Evolutionary conservation across 2,888 invertebrate species (phyloP).

Genomic region (Cantharis rustica): DNA sequence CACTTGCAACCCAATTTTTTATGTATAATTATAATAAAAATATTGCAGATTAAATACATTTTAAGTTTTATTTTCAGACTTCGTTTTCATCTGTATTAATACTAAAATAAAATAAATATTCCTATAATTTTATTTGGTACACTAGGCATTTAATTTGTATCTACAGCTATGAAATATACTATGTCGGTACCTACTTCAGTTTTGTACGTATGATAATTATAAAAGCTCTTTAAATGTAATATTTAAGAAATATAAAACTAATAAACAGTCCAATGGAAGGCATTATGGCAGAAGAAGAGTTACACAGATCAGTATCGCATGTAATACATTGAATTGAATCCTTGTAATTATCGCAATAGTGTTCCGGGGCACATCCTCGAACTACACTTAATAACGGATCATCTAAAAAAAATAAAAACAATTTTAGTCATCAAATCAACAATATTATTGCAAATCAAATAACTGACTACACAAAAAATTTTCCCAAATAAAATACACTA

Average conservation of each 20-base stretch:
- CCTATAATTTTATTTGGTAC: neutral
- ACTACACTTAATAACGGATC: conserved; percentile 13
- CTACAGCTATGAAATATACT: neutral
- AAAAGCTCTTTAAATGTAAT: conserved; percentile 18
- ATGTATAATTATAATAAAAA: too few species aligned
- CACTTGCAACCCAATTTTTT: too few species aligned
- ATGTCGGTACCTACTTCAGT: neutral
- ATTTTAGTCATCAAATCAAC: neutral
- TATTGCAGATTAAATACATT: neutral
- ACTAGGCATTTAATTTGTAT: neutral
- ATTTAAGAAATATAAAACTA: conserved; percentile 20
- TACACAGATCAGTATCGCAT: conserved; percentile 11
- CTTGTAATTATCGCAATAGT: conserved; percentile 10
- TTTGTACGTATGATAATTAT: conserved; percentile 5
- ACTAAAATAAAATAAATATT: neutral
- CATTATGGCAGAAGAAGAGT: conserved; percentile 17
- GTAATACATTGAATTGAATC: conserved; percentile 8
- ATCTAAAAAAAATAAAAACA: conserved; percentile 8
- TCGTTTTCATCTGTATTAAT: neutral
- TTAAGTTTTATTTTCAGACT: neutral
- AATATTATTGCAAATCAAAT: too few species aligned
- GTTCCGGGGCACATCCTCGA: conserved; percentile 20
- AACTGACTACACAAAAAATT: too few species aligned
- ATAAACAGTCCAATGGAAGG: conserved; percentile 25
- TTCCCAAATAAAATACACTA: too few species aligned